phyloP scores from a whole-genome alignment of 2,113 vertebrate species.

The Cnemophilus loriae region DNA sequence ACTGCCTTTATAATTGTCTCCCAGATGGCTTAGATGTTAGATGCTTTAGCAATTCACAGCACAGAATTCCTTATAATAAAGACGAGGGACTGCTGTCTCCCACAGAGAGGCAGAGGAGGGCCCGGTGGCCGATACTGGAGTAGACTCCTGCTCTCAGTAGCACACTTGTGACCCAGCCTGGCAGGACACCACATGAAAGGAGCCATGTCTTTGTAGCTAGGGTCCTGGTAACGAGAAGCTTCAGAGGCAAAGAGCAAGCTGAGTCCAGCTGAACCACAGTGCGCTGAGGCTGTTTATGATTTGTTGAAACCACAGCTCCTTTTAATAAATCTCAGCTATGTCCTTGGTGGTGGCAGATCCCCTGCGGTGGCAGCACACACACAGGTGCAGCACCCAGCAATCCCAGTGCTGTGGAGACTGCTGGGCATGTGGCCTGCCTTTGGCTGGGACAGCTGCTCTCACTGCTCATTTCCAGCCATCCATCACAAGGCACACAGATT shows the following conservation, averaged over 20 bases:
- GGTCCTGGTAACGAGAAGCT: neutral
- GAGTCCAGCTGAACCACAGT: neutral
- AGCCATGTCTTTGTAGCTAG: neutral
- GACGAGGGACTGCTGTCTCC: neutral
- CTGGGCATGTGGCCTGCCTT: rapidly evolving
- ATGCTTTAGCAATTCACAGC: neutral
- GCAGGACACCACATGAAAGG: neutral
- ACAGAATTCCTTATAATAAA: neutral
- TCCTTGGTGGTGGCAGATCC: neutral
- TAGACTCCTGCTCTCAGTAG: neutral
- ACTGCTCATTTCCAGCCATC: neutral
- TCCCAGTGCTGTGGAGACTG: neutral
- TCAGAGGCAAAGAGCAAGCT: neutral
- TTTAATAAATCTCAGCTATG: neutral
- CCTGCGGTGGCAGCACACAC: neutral
- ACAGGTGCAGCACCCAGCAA: neutral
- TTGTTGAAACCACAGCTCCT: neutral
- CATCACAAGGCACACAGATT: rapidly evolving
- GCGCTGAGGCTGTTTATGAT: rapidly evolving
- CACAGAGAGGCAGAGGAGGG: neutral
- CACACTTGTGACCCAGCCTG: neutral
- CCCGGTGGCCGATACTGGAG: rapidly evolving
- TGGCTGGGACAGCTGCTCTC: neutral
- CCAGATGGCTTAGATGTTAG: neutral
- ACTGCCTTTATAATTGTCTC: neutral